Base-by-base conservation (phyloP, 2,888 invertebrate genomes). In the Nephrotoma appendiculata region DNA sequence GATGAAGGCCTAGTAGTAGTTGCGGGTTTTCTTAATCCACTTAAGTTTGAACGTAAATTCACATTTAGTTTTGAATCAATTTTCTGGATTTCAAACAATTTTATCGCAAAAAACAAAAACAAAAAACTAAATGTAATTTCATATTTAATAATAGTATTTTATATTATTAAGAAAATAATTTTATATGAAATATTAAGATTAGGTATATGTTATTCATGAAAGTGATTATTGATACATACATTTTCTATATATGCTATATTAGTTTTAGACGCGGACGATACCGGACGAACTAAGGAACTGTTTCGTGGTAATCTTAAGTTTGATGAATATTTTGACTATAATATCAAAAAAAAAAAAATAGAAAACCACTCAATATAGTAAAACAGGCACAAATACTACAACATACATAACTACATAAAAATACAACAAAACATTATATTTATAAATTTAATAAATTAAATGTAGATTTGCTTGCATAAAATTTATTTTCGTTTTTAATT, bases 1-100 rank as follows among this genome's bases (percentile, higher is more conserved):
- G 92, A 91, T 5, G 91, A 44, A 41, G 88, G 88, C 19, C 88
- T 86, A 43, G 87, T 71, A n/a, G 87, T 41, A 31, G 85, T 43
- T 19, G 42, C 42, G 42, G 86, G 41, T 84, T 83, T 86, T 41
- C n/a, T 86, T 19, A 86, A 45, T 42, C 84, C 84, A 84, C 84
- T 43, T 42, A 84, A 42, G 43, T 84, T 84, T 19, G 71, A 71
- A 71, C 71, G 71, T 71, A 71, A 71, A 71, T 71, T 71, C 71
- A 71, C 71, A 71, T 71, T 71, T 71, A 71, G 31, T 71, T 71
- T 71, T 71, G 71, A 31, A 71, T 71, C 71, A 31, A 31, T 71
- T 71, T 71, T 71, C 71, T 71, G 31, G 31, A 71, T 71, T 71
- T 71, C 31, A 31, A 31, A 6, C 19, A 71, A 31, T 71, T 19